Evolutionary conservation across 2,797 vertebrate genomes (phyloP).

Genomic region (Telmatherina bonti): DNA sequence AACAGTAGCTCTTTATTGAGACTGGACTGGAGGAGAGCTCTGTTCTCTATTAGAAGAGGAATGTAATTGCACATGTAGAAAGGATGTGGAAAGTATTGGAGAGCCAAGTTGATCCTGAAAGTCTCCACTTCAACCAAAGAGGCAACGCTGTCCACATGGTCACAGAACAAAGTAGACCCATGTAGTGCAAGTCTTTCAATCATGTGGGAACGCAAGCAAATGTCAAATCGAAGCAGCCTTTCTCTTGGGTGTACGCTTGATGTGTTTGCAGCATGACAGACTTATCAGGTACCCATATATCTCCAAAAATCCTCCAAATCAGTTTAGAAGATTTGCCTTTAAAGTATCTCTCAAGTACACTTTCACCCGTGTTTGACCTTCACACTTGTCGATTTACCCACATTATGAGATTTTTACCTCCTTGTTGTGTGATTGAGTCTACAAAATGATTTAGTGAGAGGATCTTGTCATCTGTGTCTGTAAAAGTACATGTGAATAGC

Average conservation of each 20-base stretch:
- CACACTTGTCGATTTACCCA: slow-evolving; percentile 43
- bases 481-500: slow-evolving; percentile 27
- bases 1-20: slow-evolving; percentile 81
- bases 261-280: slow-evolving; percentile 42
- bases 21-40: slow-evolving; percentile 60
- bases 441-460: slow-evolving; percentile 51
- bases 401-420: slow-evolving; percentile 54
- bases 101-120: slow-evolving; percentile 64
- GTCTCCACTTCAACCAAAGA: slow-evolving; percentile 43
- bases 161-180: slow-evolving; percentile 50
- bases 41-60: slow-evolving; percentile 81
- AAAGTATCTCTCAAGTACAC: slow-evolving; percentile 48
- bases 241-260: slow-evolving; percentile 44
- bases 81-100: slow-evolving; percentile 59
- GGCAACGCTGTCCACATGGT: slow-evolving; percentile 17
- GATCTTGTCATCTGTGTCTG: slow-evolving; percentile 57
- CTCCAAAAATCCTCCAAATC: slow-evolving; percentile 38
- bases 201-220: slow-evolving; percentile 66
- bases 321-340: slow-evolving; percentile 40
- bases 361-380: slow-evolving; percentile 48
- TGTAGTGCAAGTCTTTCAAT: slow-evolving; percentile 49
- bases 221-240: slow-evolving; percentile 49
- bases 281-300: slow-evolving; percentile 44
- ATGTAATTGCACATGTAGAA: slow-evolving; percentile 80
- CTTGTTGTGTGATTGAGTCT: slow-evolving; percentile 27